A percentile compares a stretch with the other conserved stretches of the same genome.
Evolutionary conservation across 2,113 vertebrate species (phyloP).

Genomic region (Prionailurus viverrinus): DNA sequence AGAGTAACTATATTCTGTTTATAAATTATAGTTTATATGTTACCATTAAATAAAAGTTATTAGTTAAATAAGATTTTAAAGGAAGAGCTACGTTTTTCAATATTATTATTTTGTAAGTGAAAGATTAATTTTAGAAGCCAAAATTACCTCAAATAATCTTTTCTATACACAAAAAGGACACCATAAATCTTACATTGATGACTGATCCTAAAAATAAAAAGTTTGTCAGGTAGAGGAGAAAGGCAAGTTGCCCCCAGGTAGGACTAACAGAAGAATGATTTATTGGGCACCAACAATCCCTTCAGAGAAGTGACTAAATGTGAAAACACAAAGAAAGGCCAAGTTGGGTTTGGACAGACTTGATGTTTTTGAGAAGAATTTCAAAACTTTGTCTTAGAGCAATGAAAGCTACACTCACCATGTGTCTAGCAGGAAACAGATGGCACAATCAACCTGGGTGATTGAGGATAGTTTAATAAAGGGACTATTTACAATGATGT

Average conservation of each 20-base stretch:
- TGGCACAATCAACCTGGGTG: background rate
- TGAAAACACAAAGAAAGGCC: background rate
- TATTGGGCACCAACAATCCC: fast-evolving
- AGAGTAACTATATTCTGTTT: background rate
- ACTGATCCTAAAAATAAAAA: background rate
- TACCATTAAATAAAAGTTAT: background rate
- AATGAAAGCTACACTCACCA: background rate
- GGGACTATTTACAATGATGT: background rate
- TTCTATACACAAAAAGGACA: background rate
- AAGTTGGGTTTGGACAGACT: background rate
- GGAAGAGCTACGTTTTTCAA: background rate
- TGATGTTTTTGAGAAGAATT: background rate
- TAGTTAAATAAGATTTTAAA: background rate
- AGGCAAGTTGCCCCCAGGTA: fast-evolving
- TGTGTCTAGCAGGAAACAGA: background rate
- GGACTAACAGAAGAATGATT: background rate
- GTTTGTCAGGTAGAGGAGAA: background rate
- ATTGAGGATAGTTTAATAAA: background rate
- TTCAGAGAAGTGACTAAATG: background rate
- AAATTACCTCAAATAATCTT: background rate
- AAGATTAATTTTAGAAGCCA: background rate
- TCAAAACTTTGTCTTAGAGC: background rate
- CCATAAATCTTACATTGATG: background rate
- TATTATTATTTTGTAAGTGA: background rate
- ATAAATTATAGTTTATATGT: background rate